Percentiles rank a stretch among this genome's conserved stretches.
These are phyloP conservation scores for Allacma fusca DNA, from an alignment of 2,888 invertebrate genomes.

Conservation along the genomic window DNA sequence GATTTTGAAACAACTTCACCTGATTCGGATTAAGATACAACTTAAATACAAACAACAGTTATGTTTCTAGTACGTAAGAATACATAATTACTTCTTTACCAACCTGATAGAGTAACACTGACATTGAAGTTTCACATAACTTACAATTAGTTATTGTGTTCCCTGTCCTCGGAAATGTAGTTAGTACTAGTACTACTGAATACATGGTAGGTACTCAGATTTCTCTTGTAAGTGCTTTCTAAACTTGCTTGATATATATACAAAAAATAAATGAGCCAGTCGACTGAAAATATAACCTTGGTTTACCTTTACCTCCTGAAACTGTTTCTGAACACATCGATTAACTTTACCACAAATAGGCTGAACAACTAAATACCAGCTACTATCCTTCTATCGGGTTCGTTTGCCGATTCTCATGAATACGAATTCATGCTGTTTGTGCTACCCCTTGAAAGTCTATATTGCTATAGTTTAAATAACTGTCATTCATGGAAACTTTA, in stretches of 20 bases:
- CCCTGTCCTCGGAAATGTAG: neutral
- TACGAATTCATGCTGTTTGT: neutral
- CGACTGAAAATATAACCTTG: neutral
- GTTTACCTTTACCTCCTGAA: constrained; percentile 17
- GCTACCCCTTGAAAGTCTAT: neutral
- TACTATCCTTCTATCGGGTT: neutral
- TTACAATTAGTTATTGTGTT: neutral
- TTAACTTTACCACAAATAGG: constrained; percentile 25
- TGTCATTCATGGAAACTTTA: too few species aligned
- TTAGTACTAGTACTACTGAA: neutral
- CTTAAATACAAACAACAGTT: neutral
- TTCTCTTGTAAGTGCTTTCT: neutral
- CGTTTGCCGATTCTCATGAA: neutral
- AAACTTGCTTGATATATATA: neutral
- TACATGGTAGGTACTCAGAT: neutral
- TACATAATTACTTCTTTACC: neutral
- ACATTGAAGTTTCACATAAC: neutral
- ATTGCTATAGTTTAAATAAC: neutral
- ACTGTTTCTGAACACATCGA: constrained; percentile 23
- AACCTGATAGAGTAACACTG: neutral
- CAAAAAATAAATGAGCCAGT: constrained; percentile 10
- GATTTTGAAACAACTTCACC: neutral
- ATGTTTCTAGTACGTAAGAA: neutral
- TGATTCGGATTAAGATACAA: constrained; percentile 1
- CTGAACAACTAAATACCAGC: neutral